Conservation (phyloP, 2,113 vertebrate species). For the Solenodon paradoxus region DNA sequence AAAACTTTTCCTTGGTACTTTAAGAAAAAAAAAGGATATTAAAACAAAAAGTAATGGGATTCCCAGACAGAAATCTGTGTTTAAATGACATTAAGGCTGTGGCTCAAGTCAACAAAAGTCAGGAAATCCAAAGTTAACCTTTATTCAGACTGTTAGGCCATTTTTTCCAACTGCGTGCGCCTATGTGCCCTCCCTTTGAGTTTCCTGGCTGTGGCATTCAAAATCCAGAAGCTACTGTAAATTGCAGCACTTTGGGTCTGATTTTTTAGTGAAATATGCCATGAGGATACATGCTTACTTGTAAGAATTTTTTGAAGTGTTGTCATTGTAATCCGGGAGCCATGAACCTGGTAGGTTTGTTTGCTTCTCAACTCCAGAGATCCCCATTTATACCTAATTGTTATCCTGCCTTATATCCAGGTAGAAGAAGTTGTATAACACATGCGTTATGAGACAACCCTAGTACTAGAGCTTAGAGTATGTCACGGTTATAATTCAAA, state of each 20-base stretch:
- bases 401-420: background rate
- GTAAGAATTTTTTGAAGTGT: constrained; percentile 4
- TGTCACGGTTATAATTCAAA: background rate
- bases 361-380: background rate
- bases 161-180: constrained; percentile 77
- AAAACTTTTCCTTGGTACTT: constrained; percentile 59
- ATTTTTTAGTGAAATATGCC: background rate
- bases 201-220: constrained; percentile 52
- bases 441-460: background rate
- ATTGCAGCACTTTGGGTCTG: constrained; percentile 22
- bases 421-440: background rate
- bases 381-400: background rate
- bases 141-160: constrained; percentile 59
- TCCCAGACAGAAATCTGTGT: constrained; percentile 64
- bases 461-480: background rate
- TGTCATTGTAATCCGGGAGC: background rate
- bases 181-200: constrained; percentile 29
- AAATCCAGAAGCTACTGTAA: constrained; percentile 46
- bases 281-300: constrained; percentile 1
- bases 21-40: constrained; percentile 50
- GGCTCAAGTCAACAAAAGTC: constrained; percentile 80
- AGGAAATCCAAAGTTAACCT: constrained; percentile 83
- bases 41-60: constrained; percentile 73
- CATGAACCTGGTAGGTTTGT: background rate
- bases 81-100: constrained; percentile 70